Conservation (phyloP, 2,113 vertebrate genomes). For the Rhipidura dahli region DNA sequence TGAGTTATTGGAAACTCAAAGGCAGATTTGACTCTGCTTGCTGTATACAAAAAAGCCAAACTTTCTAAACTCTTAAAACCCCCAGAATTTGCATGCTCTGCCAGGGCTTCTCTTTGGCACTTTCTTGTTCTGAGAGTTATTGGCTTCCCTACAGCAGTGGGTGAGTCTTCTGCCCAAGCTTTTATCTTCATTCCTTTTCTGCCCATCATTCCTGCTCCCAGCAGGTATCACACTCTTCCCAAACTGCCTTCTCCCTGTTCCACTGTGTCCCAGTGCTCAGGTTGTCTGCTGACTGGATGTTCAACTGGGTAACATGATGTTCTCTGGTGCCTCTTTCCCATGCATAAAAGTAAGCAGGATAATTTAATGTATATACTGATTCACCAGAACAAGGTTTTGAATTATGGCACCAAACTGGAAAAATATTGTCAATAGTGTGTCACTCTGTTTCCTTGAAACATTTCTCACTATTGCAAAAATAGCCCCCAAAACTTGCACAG, state of each 20-base stretch:
- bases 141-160: neutral
- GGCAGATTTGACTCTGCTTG: neutral
- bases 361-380: neutral
- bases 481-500: neutral
- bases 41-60: neutral
- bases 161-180: neutral
- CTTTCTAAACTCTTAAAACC: neutral
- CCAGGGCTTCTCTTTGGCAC: rapidly evolving
- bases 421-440: neutral
- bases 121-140: neutral
- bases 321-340: neutral
- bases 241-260: neutral
- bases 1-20: neutral
- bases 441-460: neutral
- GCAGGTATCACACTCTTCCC: neutral
- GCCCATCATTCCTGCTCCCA: neutral
- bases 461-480: neutral
- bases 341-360: neutral
- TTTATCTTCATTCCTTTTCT: neutral
- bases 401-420: neutral
- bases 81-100: neutral
- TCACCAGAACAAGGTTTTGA: neutral
- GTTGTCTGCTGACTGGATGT: neutral
- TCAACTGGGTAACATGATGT: neutral
- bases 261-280: neutral